Evolutionary conservation across 1,140 invertebrate species (phyloP).

Genomic region (Microplitis demolitor): DNA sequence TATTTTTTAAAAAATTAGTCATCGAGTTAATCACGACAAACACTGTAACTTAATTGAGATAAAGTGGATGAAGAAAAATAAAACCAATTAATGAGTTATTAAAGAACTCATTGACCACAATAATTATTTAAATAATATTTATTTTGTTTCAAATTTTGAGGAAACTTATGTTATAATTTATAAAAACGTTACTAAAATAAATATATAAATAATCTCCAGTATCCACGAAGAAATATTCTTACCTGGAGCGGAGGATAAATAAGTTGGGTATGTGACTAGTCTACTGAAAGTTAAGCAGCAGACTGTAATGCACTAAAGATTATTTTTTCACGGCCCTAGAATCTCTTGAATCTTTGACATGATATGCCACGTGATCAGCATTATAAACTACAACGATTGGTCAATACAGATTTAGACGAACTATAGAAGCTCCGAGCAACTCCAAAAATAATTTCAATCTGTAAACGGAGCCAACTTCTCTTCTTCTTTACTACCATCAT

Average conservation of each 20-base stretch:
- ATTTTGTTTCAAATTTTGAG: no score
- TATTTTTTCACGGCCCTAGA: slow-evolving; percentile 38
- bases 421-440: slow-evolving; percentile 39
- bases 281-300: slow-evolving; percentile 62
- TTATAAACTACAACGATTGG: slow-evolving; percentile 39
- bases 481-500: not conserved
- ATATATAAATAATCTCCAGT: slow-evolving; percentile 3
- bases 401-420: slow-evolving; percentile 53
- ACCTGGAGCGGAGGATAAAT: slow-evolving; percentile 42
- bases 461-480: slow-evolving; percentile 53
- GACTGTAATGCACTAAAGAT: slow-evolving; percentile 57
- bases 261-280: slow-evolving; percentile 57
- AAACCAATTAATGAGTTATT: not conserved
- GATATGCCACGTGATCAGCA: slow-evolving; percentile 33
- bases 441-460: slow-evolving; percentile 60
- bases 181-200: not conserved
- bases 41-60: slow-evolving; percentile 2
- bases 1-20: not conserved
- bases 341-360: slow-evolving; percentile 22
- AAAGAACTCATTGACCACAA: not conserved
- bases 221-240: slow-evolving; percentile 36
- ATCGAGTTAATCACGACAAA: not conserved
- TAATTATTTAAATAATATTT: no score
- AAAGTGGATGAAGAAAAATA: not conserved
- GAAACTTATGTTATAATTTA: not conserved